Base-by-base conservation (phyloP, 2,113 vertebrate genomes). In the Cricetomys ansorgei region DNA sequence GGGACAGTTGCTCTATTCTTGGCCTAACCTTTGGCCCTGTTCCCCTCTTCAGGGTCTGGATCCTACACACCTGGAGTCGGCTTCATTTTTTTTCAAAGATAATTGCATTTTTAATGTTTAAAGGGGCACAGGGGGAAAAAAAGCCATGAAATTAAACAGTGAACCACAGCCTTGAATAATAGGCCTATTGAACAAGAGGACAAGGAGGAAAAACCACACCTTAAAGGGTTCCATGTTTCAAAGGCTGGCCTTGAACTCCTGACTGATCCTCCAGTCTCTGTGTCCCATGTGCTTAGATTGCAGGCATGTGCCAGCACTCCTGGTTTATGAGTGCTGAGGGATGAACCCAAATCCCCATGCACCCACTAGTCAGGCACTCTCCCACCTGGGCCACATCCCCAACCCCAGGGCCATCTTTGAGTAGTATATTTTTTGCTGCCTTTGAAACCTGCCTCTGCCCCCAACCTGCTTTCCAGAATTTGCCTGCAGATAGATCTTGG, bases 21-120 rank as follows among this genome's bases (percentile, higher is more conserved):
- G 7, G n/a, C 77, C 55, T 23, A 31, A 9, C 64, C 48, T 23
- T 0, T 5, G 7, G 10, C 37, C 50, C 19, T 31, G 55, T 7
- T 40, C 5, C 73, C 4, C 12, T 48, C 53, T 70, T 12, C 1
- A 31, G 16, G n/a, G 11, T 62, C 62, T 59, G 53, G 53, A 27
- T 69, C 62, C 48, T 48, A 13, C 17, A 6, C 40, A 81, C 64
- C 50, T 91, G 67, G 70, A 50, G 17, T 10, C 62, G 17, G 55
- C 37, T n/a, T 91, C 40, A 23, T 50, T 83, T 88, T n/a, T 69
- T 48, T 93, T 83, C 72, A 50, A 96, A 94, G 12, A 83, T 37
- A 45, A 7, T n/a, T 94, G 1, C 31, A 57, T 89, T 92, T 89
- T 64, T 86, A 11, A 55, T 40, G 48, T 40, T 89, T 72, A 64